These are phyloP conservation scores for Eulemur coronatus DNA, from an alignment of 2,797 vertebrate genomes.

Conservation along the genomic window DNA sequence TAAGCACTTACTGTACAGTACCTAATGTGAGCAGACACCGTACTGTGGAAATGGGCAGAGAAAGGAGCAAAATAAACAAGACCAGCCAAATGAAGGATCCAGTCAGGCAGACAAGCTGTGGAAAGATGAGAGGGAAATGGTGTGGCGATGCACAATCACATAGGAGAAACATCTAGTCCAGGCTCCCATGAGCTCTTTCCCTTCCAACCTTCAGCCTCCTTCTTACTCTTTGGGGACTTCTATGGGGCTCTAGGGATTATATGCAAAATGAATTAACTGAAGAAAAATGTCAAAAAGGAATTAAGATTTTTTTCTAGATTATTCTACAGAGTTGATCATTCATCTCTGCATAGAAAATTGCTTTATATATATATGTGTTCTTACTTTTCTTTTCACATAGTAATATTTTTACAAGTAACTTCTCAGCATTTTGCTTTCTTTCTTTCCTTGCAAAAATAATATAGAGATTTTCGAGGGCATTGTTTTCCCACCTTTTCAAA, in stretches of 20 bases:
- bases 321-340: background rate
- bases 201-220: background rate
- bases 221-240: background rate
- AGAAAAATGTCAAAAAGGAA: background rate
- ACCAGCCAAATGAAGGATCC: background rate
- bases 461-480: background rate
- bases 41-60: background rate
- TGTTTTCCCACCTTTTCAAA: background rate
- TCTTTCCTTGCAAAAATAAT: background rate
- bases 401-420: background rate
- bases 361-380: background rate
- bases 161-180: background rate
- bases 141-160: background rate
- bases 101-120: background rate
- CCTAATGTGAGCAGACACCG: background rate
- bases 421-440: background rate
- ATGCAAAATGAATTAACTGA: background rate
- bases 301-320: background rate
- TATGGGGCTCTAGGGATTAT: rapidly evolving
- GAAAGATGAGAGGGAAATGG: background rate
- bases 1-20: background rate
- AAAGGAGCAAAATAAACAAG: background rate
- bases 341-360: background rate
- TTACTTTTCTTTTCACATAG: background rate
- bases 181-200: background rate